Percentiles rank a stretch among this genome's conserved stretches.
These are phyloP conservation scores for Pilophorus perplexus DNA, from an alignment of 2,888 invertebrate genomes.

Conservation along the genomic window DNA sequence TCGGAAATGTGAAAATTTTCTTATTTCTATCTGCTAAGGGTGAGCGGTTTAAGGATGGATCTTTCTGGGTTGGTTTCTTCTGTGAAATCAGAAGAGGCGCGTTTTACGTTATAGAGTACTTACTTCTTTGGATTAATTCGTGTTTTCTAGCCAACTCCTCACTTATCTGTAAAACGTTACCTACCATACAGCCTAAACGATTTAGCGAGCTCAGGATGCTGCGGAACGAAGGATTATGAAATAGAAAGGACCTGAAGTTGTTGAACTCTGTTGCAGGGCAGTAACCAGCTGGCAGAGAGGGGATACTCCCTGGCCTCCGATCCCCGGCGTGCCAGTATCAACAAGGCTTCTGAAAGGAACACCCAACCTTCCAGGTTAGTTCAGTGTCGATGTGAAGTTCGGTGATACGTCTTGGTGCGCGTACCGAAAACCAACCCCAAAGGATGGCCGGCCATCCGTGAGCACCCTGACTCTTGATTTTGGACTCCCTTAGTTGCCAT, in stretches of 20 bases:
- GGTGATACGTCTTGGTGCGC: conserved; percentile 19
- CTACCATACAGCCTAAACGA: too few relatives aligned
- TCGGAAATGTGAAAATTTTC: too few relatives aligned
- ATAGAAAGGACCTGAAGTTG: conserved; percentile 19
- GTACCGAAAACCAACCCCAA: background rate
- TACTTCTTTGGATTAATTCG: too few relatives aligned
- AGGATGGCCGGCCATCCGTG: background rate
- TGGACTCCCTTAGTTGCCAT: background rate
- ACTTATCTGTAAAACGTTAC: too few relatives aligned
- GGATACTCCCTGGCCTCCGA: conserved; percentile 38
- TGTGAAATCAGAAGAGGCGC: too few relatives aligned
- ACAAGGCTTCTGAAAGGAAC: conserved; percentile 38
- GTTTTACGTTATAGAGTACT: too few relatives aligned
- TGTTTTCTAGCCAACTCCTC: too few relatives aligned
- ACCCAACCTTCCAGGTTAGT: conserved; percentile 36
- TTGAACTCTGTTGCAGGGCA: conserved; percentile 36
- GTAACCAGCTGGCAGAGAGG: conserved; percentile 35
- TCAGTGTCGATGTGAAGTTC: background rate
- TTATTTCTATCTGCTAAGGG: too few relatives aligned
- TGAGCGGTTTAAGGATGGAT: too few relatives aligned
- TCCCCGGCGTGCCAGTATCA: conserved; percentile 36
- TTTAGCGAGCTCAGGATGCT: too few relatives aligned
- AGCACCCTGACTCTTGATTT: background rate
- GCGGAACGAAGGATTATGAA: background rate
- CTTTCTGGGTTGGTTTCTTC: too few relatives aligned